Conservation (phyloP, 2,113 vertebrate species). For the Mellivora capensis region DNA sequence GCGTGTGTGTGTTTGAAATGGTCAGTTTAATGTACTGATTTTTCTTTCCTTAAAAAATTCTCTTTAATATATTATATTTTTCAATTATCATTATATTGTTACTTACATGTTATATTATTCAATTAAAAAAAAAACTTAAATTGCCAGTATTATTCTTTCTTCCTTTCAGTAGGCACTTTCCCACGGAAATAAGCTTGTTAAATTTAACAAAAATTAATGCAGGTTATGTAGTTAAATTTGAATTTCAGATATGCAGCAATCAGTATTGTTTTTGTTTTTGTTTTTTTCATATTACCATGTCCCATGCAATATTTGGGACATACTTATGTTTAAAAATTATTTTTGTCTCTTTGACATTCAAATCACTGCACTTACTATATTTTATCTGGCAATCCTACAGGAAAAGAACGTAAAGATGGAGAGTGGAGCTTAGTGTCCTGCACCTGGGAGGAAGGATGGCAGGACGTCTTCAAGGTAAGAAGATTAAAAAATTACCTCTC, state of each 20-base stretch:
- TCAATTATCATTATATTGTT: too few relatives aligned
- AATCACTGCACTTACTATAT: background rate
- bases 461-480: background rate
- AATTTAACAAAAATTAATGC: background rate
- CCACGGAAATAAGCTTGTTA: background rate
- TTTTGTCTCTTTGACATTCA: background rate
- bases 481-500: background rate
- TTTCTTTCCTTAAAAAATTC: conserved; percentile 1
- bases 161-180: background rate
- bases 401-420: background rate
- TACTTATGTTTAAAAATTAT: background rate
- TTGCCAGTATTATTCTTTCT: background rate
- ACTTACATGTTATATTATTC: background rate
- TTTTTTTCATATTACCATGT: background rate
- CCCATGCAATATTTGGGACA: background rate
- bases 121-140: background rate
- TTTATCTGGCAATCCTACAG: background rate
- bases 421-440: background rate
- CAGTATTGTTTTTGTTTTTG: background rate
- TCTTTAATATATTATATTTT: background rate
- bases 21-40: background rate
- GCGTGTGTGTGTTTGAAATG: background rate
- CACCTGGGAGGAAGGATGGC: background rate
- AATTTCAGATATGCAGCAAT: background rate
- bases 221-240: background rate